Evolutionary conservation across 2,888 invertebrate genomes (phyloP).

Genomic region (Troides oblongomaculatus): DNA sequence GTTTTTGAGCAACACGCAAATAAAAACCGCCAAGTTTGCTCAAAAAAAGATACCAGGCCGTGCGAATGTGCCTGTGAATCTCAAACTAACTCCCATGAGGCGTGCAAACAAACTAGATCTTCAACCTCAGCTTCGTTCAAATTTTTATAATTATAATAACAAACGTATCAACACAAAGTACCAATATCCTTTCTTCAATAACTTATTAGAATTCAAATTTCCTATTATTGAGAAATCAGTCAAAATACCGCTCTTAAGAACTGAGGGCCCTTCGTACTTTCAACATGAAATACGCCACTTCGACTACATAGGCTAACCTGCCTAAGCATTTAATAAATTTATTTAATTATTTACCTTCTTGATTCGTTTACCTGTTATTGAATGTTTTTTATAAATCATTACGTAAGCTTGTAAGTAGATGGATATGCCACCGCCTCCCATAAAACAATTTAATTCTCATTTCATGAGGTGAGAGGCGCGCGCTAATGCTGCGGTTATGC

Average conservation of each 20-base stretch:
- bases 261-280: conserved; percentile 48
- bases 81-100: not conserved
- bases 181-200: conserved; percentile 31
- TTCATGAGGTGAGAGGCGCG: conserved; percentile 57
- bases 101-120: conserved; percentile 4
- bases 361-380: not conserved
- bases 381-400: not conserved
- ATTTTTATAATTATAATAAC: conserved; percentile 19
- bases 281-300: conserved; percentile 52
- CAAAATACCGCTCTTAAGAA: conserved; percentile 29
- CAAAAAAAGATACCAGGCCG: conserved; percentile 1
- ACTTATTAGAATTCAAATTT: conserved; percentile 35
- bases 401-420: not conserved
- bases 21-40: not conserved
- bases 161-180: conserved; percentile 28
- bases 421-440: not conserved
- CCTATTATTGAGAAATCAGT: conserved; percentile 31
- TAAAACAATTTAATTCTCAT: conserved; percentile 64
- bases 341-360: not conserved
- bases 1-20: not conserved
- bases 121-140: conserved; percentile 5
- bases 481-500: conserved; percentile 36
- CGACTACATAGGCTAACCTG: conserved; percentile 45
- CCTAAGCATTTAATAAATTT: not conserved
- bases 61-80: not conserved